Evolutionary conservation across 2,113 vertebrate species (phyloP).

Genomic region (Phalacrocorax aristotelis): DNA sequence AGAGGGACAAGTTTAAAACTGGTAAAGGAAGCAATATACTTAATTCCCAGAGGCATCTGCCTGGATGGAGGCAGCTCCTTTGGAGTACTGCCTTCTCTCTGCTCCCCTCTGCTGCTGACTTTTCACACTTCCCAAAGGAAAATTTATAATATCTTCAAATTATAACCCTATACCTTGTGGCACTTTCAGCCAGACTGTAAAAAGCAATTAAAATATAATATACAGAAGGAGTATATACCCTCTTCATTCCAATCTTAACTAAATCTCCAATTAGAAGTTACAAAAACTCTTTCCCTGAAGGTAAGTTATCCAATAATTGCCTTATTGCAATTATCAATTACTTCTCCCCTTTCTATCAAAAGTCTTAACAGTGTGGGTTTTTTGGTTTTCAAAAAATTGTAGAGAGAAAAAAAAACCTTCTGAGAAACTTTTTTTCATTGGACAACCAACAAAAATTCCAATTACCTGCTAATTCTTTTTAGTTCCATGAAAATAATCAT

Average conservation of each 20-base stretch:
- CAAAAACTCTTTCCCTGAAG: conserved; percentile 26
- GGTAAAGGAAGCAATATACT: not conserved
- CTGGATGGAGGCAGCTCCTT: not conserved
- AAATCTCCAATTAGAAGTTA: conserved; percentile 43
- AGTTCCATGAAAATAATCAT: not conserved
- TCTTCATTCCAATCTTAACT: conserved; percentile 47
- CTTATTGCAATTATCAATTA: not conserved
- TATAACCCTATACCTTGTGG: conserved; percentile 17
- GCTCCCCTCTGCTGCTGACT: not conserved
- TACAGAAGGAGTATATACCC: conserved; percentile 25
- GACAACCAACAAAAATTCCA: not conserved
- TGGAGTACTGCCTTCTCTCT: not conserved
- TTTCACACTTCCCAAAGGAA: not conserved
- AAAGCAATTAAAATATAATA: conserved; percentile 61
- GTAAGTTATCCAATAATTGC: conserved; percentile 26
- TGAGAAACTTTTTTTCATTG: not conserved
- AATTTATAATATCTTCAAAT: conserved; percentile 29
- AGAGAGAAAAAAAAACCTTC: not conserved
- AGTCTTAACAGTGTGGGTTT: not conserved
- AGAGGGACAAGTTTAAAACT: not conserved
- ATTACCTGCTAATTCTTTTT: not conserved
- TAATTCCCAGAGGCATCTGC: not conserved
- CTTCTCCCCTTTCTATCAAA: not conserved
- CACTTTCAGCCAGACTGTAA: conserved; percentile 12
- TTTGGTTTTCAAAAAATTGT: not conserved